Evolutionary conservation across 2,797 vertebrate genomes (phyloP), one percentile per base, ranked within the genome.

Genomic region (Picus viridis): DNA sequence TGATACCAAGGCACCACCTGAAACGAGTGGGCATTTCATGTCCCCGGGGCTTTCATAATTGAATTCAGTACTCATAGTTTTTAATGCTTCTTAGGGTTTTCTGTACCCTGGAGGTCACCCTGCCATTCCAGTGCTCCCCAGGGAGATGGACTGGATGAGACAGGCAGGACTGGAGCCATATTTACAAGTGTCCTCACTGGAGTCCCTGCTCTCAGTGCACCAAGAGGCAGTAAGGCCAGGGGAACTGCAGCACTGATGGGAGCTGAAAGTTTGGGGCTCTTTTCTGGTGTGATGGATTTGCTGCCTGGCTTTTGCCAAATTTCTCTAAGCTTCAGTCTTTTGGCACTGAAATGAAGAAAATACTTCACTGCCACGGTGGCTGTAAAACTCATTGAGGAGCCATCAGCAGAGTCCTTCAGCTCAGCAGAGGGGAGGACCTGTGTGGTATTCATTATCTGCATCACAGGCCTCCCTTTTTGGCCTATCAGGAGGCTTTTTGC

Each of bases 381-480:
- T 78, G 39, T 16, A 90, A 92, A 85, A 69, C 24, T 89, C 68
- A 15, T 0, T 36, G 85, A 87, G 61, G 58, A 79, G 34, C 57
- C 71, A 78, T 78, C 68, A 89, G 82, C 64, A 68, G 73, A 69
- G 61, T 68, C 93, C 82, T 88, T 90, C 62, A 86, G 49, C 94
- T 87, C 64, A 63, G 67, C 57, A 89, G 73, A 73, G 89, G 89
- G 64, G 34, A 94, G 54, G 36, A n/a, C 81, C 78, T 83, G 54
- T 84, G 89, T 89, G 83, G 49, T 79, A 83, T 86, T 93, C 4
- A 0, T 85, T 78, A 83, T 73, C 78, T 83, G 59, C 72, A 87
- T 72, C 57, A 29, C 47, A 92, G 88, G 80, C 62, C 88, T 87
- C 81, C 91, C 88, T 74, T 96, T 88, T 83, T 47, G 59, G 83